A percentile compares a stretch with the other conserved stretches of the same genome.
Conservation (phyloP, 2,113 vertebrate genomes). For the Burhinus bistriatus region DNA sequence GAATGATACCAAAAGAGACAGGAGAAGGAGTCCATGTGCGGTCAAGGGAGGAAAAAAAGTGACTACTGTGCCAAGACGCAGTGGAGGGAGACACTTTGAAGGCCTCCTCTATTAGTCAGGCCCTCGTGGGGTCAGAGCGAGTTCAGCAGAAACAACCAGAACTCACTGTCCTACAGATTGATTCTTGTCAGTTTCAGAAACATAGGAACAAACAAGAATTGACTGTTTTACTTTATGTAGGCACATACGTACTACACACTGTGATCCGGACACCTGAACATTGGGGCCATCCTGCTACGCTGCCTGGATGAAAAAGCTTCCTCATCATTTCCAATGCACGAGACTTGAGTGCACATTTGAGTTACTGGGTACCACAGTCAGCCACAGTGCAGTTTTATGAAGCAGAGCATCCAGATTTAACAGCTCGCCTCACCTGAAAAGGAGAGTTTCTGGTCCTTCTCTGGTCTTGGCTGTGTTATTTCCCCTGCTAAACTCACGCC, state of each 20-base stretch:
- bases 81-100: background rate
- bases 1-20: background rate
- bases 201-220: background rate
- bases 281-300: background rate
- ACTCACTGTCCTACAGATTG: background rate
- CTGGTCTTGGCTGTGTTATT: background rate
- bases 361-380: background rate
- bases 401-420: background rate
- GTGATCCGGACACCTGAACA: background rate
- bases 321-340: accelerated
- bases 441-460: background rate
- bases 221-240: background rate
- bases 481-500: background rate
- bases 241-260: accelerated
- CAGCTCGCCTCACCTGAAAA: background rate
- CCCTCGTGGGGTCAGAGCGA: background rate
- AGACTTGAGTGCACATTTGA: background rate
- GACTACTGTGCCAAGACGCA: background rate
- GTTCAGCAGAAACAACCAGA: background rate
- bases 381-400: background rate
- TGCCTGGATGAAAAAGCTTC: background rate
- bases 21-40: background rate
- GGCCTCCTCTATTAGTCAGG: background rate
- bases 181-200: background rate
- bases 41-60: background rate